Percentiles rank a stretch among this genome's conserved stretches.
Conservation (phyloP, 2,888 invertebrate species). For the Lepidocyrtinus sp. region DNA sequence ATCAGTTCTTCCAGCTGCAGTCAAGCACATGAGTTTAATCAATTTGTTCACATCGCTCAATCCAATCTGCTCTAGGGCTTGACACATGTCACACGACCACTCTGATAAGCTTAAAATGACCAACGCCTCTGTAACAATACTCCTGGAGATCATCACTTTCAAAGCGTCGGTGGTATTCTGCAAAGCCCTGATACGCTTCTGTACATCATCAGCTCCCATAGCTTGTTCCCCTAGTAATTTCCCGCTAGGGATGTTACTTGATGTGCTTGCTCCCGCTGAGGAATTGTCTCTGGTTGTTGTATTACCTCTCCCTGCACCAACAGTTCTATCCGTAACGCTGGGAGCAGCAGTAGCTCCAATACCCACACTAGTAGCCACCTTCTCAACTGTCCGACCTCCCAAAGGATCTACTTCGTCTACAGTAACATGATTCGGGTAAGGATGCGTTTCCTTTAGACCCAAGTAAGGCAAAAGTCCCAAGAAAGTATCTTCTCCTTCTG, state of each 20-base stretch:
- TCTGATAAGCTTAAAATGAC: slow-evolving; percentile 74
- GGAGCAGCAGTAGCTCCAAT: no score
- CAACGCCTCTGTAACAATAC: slow-evolving; percentile 76
- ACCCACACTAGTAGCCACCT: slow-evolving; percentile 67
- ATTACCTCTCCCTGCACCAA: no score
- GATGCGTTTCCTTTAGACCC: slow-evolving; percentile 73
- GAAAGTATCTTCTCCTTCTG: slow-evolving; percentile 54
- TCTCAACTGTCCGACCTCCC: slow-evolving; percentile 74
- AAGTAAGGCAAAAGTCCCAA: slow-evolving; percentile 71
- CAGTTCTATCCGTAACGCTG: no score
- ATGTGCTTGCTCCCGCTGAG: slow-evolving; percentile 61
- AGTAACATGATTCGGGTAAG: slow-evolving; percentile 74
- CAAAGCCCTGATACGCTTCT: slow-evolving; percentile 75
- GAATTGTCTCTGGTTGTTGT: no score
- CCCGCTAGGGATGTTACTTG: no score
- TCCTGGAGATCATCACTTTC: slow-evolving; percentile 76
- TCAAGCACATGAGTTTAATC: slow-evolving; percentile 77
- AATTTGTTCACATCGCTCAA: slow-evolving; percentile 77
- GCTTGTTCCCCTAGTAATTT: slow-evolving; percentile 75
- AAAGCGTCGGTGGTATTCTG: slow-evolving; percentile 75
- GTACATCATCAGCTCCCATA: slow-evolving; percentile 73
- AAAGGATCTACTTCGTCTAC: slow-evolving; percentile 76
- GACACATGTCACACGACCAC: slow-evolving; percentile 73
- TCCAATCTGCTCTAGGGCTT: slow-evolving; percentile 74
- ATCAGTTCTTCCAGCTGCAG: slow-evolving; percentile 76